Evolutionary conservation across 2,888 invertebrate species (phyloP).

Genomic region (Alsophila aescularia): DNA sequence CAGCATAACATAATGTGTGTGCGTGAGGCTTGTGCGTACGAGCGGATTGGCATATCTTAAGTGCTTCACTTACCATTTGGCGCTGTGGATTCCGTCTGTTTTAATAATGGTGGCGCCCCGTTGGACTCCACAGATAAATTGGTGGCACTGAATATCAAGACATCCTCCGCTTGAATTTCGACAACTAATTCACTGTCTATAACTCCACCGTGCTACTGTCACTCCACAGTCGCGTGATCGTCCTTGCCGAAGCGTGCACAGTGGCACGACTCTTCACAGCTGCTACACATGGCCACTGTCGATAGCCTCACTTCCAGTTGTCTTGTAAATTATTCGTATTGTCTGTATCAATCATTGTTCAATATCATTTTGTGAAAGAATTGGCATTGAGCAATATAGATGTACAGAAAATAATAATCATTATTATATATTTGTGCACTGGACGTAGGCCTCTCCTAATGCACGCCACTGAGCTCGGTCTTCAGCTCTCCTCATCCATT

Average conservation of each 20-base stretch:
- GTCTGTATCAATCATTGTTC: constrained; percentile 19
- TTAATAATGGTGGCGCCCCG: no score
- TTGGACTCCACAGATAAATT: no score
- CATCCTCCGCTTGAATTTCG: background rate
- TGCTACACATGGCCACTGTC: constrained; percentile 18
- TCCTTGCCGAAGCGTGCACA: constrained; percentile 69
- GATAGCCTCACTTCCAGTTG: constrained; percentile 12
- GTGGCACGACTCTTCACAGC: constrained; percentile 61
- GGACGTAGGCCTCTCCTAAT: no score
- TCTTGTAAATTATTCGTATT: constrained; percentile 18
- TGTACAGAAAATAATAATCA: background rate
- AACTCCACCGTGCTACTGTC: constrained; percentile 1
- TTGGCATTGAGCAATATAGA: constrained; percentile 11
- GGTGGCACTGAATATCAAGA: no score
- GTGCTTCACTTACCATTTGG: no score
- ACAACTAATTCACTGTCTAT: background rate
- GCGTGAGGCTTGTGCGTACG: no score
- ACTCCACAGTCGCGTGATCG: constrained; percentile 58
- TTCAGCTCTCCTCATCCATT: no score
- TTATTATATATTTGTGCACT: no score
- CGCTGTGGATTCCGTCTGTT: no score
- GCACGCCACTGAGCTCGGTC: no score
- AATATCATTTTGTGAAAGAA: constrained; percentile 6
- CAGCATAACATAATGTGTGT: no score
- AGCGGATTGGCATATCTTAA: no score